Percentiles rank a stretch among this genome's conserved stretches.
These are phyloP conservation scores for Gallinago paraguaiae DNA, from an alignment of 2,113 vertebrate genomes.

Conservation along the genomic window DNA sequence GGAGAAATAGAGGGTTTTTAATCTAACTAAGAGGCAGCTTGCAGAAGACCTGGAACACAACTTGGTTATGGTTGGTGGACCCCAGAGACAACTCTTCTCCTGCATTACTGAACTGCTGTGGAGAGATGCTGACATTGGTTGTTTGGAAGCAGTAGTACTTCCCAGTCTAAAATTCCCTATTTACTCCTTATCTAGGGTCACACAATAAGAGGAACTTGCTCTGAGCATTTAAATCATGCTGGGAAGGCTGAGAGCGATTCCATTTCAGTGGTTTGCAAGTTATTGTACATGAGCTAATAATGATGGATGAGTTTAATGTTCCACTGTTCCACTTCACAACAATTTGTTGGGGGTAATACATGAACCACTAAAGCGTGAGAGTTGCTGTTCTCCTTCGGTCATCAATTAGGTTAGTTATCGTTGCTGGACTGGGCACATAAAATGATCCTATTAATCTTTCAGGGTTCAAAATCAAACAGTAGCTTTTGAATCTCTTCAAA, in stretches of 20 bases:
- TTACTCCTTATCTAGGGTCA: neutral
- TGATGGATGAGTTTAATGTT: constrained; percentile 1
- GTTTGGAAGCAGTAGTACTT: neutral
- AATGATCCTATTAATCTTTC: neutral
- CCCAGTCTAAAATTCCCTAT: neutral
- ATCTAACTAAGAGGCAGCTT: neutral
- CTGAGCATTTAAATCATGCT: neutral
- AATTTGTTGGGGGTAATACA: neutral
- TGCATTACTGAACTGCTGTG: neutral
- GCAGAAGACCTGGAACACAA: neutral
- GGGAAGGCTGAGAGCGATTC: neutral
- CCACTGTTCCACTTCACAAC: neutral
- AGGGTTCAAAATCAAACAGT: neutral
- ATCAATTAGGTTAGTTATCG: neutral
- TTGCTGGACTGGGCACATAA: neutral
- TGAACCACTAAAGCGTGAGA: neutral
- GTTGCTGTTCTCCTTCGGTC: neutral
- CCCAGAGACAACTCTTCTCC: neutral
- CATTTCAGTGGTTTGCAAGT: neutral
- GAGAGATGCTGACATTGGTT: neutral
- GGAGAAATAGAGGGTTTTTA: neutral
- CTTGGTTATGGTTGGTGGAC: neutral
- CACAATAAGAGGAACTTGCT: neutral
- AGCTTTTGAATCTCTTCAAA: neutral
- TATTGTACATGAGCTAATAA: neutral